phyloP scores from a whole-genome alignment of 2,797 vertebrate species.

The Anisognathus igniventris region DNA sequence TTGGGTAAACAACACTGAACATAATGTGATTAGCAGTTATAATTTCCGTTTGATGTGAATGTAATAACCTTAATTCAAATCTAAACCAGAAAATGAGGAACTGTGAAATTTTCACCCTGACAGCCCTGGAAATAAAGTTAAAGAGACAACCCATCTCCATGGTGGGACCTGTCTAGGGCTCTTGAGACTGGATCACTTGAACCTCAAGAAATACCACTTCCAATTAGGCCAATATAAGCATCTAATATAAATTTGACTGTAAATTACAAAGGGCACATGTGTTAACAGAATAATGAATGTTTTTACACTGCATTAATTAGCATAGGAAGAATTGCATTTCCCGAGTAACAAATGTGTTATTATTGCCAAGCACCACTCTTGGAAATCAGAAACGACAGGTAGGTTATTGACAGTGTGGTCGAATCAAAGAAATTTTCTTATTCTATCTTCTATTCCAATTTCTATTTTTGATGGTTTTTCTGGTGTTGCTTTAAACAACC shows the following conservation, averaged over 20 bases:
- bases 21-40: slow-evolving; percentile 32
- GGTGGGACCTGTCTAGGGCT: not conserved
- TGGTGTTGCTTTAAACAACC: not conserved
- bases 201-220: not conserved
- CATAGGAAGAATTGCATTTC: not conserved
- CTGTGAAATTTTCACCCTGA: not conserved
- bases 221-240: not conserved
- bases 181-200: not conserved
- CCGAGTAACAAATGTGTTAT: not conserved
- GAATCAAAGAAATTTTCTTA: not conserved
- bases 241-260: not conserved
- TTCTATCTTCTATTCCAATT: not conserved
- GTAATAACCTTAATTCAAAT: slow-evolving; percentile 2
- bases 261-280: not conserved
- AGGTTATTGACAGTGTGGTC: not conserved
- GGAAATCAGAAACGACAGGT: not conserved
- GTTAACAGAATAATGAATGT: not conserved
- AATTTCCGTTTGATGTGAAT: not conserved
- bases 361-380: not conserved
- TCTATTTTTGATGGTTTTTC: not conserved
- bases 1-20: slow-evolving; percentile 7
- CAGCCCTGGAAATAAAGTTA: not conserved
- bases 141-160: not conserved
- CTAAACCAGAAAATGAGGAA: slow-evolving; percentile 4
- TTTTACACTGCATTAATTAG: not conserved